Evolutionary conservation across 2,797 vertebrate species (phyloP).

Genomic region (Alcedo atthis): DNA sequence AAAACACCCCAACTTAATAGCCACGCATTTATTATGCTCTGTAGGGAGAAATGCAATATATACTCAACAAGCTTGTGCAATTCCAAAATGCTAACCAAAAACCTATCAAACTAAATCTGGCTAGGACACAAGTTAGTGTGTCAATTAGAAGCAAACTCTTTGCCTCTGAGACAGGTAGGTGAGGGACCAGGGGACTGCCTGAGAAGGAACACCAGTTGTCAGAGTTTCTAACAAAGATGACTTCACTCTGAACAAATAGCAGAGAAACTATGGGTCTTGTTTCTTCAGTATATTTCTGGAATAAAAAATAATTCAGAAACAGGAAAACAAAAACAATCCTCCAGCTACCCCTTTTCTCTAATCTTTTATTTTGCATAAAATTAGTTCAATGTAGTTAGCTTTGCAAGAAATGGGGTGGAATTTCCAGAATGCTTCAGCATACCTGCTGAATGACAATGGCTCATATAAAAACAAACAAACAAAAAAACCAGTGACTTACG

Average conservation of each 20-base stretch:
- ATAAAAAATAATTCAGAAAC: not conserved
- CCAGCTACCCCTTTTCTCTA: not conserved
- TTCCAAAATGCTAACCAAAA: not conserved
- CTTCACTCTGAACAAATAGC: not conserved
- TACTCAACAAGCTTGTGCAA: not conserved
- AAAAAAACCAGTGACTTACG: not conserved
- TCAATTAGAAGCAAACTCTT: slow-evolving; percentile 12
- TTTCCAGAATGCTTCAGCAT: not conserved
- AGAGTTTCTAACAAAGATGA: not conserved
- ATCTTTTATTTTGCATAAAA: not conserved
- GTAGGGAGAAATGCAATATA: not conserved
- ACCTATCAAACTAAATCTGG: not conserved
- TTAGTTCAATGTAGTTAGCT: not conserved
- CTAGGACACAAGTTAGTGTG: not conserved
- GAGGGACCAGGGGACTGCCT: not conserved
- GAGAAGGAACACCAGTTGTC: not conserved
- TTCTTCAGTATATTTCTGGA: not conserved
- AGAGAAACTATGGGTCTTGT: not conserved
- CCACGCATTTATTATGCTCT: slow-evolving; percentile 23
- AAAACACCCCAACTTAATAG: slow-evolving; percentile 18
- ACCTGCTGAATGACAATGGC: not conserved
- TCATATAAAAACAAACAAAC: not conserved
- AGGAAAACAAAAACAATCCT: not conserved
- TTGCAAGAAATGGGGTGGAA: not conserved
- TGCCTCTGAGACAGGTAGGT: not conserved